These are phyloP conservation scores for Leptothorax acervorum DNA, from an alignment of 2,888 invertebrate genomes.

Conservation along the genomic window DNA sequence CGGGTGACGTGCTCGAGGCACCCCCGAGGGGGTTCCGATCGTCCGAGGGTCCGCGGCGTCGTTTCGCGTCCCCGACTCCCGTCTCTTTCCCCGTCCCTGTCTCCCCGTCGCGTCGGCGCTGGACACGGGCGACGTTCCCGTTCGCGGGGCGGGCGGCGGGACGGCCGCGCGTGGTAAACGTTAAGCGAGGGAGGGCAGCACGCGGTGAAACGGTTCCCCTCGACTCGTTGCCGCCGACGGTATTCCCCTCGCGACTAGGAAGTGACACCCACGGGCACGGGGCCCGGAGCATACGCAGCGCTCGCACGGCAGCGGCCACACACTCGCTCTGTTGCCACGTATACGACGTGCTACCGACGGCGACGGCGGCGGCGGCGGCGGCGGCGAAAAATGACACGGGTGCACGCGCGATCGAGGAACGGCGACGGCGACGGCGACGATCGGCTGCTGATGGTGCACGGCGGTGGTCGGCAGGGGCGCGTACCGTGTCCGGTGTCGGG, in stretches of 20 bases:
- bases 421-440: neutral
- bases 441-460: neutral
- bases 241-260: conserved; percentile 81
- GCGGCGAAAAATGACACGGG: conserved; percentile 77
- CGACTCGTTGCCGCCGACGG: conserved; percentile 44
- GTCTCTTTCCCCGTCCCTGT: neutral
- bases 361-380: conserved; percentile 77
- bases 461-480: conserved; percentile 20
- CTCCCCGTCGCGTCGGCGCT: neutral
- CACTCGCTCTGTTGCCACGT: conserved; percentile 82
- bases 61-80: neutral
- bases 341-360: conserved; percentile 77
- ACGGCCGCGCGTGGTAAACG: no score
- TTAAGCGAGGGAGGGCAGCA: no score
- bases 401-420: conserved; percentile 22
- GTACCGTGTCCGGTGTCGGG: conserved; percentile 70
- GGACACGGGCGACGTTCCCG: no score
- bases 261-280: conserved; percentile 78
- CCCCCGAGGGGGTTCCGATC: neutral
- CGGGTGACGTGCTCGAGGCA: neutral
- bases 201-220: neutral
- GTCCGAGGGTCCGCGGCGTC: neutral
- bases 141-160: no score
- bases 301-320: conserved; percentile 78
- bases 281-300: conserved; percentile 47